A percentile compares a stretch with the other conserved stretches of the same genome.
These are phyloP conservation scores for Agrochola lota DNA, from an alignment of 2,888 invertebrate genomes.

Conservation along the genomic window DNA sequence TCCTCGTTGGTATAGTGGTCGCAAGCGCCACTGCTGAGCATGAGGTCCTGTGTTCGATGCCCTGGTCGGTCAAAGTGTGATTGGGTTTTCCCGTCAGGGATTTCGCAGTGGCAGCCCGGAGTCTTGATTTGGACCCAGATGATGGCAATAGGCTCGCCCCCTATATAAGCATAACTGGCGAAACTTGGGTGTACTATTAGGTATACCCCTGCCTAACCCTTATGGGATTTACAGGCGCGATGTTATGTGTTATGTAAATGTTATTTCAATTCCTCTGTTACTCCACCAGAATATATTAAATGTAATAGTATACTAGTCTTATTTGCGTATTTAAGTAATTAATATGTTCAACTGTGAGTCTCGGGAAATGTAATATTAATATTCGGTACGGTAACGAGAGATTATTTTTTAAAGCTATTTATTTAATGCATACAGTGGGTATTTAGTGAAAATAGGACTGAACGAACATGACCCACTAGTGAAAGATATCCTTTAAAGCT, in stretches of 20 bases:
- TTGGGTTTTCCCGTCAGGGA: too few species aligned
- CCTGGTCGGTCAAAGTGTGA: too few species aligned
- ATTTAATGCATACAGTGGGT: not conserved
- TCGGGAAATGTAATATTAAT: slow-evolving; percentile 16
- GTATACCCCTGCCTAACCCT: too few species aligned
- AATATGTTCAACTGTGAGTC: not conserved
- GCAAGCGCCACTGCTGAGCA: too few species aligned
- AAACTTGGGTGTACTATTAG: too few species aligned
- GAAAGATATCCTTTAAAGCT: not conserved
- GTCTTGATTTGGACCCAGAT: too few species aligned
- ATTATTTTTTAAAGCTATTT: slow-evolving; percentile 18
- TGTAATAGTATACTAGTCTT: slow-evolving; percentile 15
- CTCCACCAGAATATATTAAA: slow-evolving; percentile 9
- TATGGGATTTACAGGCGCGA: not conserved
- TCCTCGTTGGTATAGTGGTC: not conserved
- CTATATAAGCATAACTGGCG: too few species aligned
- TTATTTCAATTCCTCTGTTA: slow-evolving; percentile 60
- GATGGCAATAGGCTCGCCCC: too few species aligned
- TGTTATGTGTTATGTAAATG: slow-evolving; percentile 40
- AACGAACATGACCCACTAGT: not conserved
- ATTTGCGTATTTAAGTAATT: slow-evolving; percentile 44
- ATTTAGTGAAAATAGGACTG: not conserved
- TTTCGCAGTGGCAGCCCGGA: too few species aligned
- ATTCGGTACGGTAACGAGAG: not conserved
- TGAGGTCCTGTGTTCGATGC: too few species aligned